Base-by-base conservation (phyloP, 2,113 vertebrate genomes). In the Epinephelus cyanopodus region DNA sequence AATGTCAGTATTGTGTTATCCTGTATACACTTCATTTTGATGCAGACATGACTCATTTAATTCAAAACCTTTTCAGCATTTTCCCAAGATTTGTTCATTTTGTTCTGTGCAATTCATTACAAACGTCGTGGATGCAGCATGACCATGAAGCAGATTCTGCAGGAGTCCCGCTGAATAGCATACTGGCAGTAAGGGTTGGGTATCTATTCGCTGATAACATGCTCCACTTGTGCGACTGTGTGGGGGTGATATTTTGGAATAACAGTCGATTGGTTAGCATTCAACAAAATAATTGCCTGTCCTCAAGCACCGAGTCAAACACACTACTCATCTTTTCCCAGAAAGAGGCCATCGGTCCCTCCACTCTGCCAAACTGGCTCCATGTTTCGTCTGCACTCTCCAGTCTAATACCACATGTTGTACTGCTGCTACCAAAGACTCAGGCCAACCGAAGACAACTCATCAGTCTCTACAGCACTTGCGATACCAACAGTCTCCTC, bases 91-190 rank as follows among this genome's bases (percentile, higher is more conserved):
- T 66, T 75, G 25, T 67, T 77, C 25, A 52, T 56, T 64, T 85
- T 81, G 13, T 64, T 80, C 37, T 77, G 64, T 84, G 77, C 80
- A 83, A 75, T 45, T 77, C 19, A 63, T 62, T 73, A 37, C 61
- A 87, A 60, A 68, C n/a, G 52, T 47, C n/a, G 52, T 37, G 6
- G 56, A 72, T 39, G 58, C 53, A 82, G 74, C 65, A 37, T 39
- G 47, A 21, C 39, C 37, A 53, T 69, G 2, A 29, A 42, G 77
- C 6, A 13, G 7, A 63, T 47, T 14, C 17, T 21, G 23, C 18
- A 65, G 18, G 42, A 13, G 56, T 72, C 57, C 60, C 54, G 58
- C 27, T 50, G 25, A 76, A 15, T 2, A 72, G 65, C 45, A 29
- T 66, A 82, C 58, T 60, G 39, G 37, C 79, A 74, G 74, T 72